These are phyloP conservation scores for Rhagonycha lutea DNA, from an alignment of 2,888 invertebrate species.

Conservation along the genomic window DNA sequence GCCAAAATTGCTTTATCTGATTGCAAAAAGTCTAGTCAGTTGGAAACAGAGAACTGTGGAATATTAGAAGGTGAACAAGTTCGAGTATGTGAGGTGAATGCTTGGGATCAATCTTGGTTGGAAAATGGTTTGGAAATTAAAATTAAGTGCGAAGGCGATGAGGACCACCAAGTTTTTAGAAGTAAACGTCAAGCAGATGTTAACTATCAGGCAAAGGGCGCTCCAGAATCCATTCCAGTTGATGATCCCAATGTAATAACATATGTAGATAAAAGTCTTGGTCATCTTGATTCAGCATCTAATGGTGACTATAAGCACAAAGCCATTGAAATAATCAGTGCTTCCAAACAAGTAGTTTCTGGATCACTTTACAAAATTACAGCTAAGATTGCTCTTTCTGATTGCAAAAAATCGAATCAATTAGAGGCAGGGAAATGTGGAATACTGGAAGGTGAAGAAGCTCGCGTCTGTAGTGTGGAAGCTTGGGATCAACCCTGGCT, in stretches of 20 bases:
- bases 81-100: conserved; percentile 54
- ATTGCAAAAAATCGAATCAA: conserved; percentile 54
- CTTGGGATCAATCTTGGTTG: conserved; percentile 65
- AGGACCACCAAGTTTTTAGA: conserved; percentile 1
- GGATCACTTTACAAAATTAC: conserved; percentile 63
- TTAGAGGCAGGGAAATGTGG: conserved; percentile 37
- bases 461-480: conserved; percentile 54
- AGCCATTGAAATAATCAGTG: conserved; percentile 42
- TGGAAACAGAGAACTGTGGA: conserved; percentile 36
- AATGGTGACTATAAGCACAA: conserved; percentile 43
- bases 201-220: conserved; percentile 32
- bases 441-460: conserved; percentile 40
- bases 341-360: conserved; percentile 59
- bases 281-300: conserved; percentile 43
- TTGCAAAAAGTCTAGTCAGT: conserved; percentile 52
- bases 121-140: conserved; percentile 52
- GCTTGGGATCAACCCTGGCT: conserved; percentile 65
- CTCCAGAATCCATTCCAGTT: not conserved
- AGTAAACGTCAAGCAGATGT: not conserved
- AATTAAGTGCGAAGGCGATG: conserved; percentile 49
- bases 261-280: conserved; percentile 37
- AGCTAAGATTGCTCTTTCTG: conserved; percentile 62
- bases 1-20: conserved; percentile 61
- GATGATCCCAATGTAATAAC: conserved; percentile 28
- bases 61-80: conserved; percentile 41